Conservation (phyloP, 2,797 vertebrate species). For the Heliangelus exortis region DNA sequence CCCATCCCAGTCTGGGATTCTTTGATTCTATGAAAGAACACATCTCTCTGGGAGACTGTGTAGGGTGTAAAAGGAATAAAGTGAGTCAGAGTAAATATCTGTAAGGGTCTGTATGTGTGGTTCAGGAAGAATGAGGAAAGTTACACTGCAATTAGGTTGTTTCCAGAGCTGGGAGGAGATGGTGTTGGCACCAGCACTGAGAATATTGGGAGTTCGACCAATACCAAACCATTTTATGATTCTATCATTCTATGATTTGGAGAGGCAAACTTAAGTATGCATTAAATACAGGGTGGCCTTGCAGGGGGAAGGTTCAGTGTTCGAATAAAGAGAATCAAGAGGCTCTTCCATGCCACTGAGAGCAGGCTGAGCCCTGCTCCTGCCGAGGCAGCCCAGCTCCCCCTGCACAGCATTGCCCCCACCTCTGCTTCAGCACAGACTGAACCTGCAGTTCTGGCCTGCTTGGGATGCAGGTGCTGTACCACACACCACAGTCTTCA, state of each 20-base stretch:
- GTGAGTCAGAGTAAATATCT: neutral
- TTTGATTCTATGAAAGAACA: neutral
- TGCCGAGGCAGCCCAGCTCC: neutral
- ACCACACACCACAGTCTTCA: neutral
- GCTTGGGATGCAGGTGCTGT: neutral
- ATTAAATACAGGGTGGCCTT: neutral
- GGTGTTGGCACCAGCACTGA: neutral
- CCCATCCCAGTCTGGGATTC: neutral
- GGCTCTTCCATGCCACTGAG: accelerated
- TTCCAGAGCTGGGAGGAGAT: neutral
- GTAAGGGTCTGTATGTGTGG: neutral
- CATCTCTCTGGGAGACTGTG: neutral
- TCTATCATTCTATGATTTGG: too few relatives aligned
- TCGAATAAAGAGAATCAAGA: neutral
- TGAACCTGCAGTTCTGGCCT: neutral
- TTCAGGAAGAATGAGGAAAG: neutral
- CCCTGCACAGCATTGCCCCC: neutral
- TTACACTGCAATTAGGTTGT: neutral
- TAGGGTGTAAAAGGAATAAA: neutral
- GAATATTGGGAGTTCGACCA: neutral
- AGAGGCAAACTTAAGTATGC: neutral
- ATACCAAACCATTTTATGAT: too few relatives aligned
- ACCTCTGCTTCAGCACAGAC: neutral
- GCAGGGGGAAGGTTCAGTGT: accelerated
- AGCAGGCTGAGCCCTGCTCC: neutral